Evolutionary conservation across 30 jellyfish, hydroid and myxozoan genomes (phyloP).

Genomic region (Aurelia coerulea): DNA sequence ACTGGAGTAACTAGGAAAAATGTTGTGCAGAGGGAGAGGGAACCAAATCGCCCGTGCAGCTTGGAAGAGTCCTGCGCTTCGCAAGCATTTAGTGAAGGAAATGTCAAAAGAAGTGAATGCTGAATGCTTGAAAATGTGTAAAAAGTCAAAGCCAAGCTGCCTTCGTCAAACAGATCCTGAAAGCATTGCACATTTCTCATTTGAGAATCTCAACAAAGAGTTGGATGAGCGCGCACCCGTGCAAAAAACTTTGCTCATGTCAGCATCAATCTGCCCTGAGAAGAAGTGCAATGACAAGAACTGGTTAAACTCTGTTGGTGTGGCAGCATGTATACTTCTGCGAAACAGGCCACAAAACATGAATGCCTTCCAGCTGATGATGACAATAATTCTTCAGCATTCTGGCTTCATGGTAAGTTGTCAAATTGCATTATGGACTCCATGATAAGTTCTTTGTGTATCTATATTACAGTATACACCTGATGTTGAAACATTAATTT

Average conservation of each 20-base stretch:
- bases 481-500: neutral
- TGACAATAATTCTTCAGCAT: slow-evolving; percentile 18
- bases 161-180: slow-evolving; percentile 11
- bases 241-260: neutral
- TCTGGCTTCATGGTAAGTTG: too few relatives aligned
- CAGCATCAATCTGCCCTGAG: slow-evolving; percentile 22
- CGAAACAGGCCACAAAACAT: slow-evolving; percentile 20
- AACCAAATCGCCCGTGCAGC: slow-evolving; percentile 17
- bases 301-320: neutral
- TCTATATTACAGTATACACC: neutral
- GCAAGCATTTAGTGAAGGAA: neutral
- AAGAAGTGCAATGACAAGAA: slow-evolving; percentile 1
- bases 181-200: slow-evolving; percentile 1
- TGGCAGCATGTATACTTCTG: slow-evolving; percentile 21
- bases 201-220: slow-evolving; percentile 10
- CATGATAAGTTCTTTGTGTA: neutral
- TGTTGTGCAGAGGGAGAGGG: slow-evolving; percentile 24
- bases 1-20: slow-evolving; percentile 17
- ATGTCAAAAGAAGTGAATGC: neutral
- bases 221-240: slow-evolving; percentile 8
- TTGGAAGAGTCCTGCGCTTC: slow-evolving; percentile 1
- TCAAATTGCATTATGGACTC: neutral
- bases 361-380: slow-evolving; percentile 24
- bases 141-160: slow-evolving; percentile 14
- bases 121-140: slow-evolving; percentile 6